Evolutionary conservation across 1,140 invertebrate genomes (phyloP).

Genomic region (Scaptomyza pallida): DNA sequence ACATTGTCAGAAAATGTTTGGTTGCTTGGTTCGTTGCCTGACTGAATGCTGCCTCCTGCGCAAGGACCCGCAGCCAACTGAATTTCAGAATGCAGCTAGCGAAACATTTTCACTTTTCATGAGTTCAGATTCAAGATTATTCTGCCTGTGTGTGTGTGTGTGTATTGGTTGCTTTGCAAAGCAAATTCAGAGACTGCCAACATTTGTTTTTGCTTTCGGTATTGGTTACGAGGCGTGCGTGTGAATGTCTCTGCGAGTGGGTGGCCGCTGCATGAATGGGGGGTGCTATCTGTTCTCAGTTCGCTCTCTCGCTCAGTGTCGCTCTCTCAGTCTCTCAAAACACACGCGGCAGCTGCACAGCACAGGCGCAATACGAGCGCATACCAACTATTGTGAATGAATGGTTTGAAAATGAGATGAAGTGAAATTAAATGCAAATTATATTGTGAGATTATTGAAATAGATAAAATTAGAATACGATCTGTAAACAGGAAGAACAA

Average conservation of each 20-base stretch:
- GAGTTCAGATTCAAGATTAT: constrained; percentile 66
- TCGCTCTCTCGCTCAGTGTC: constrained; percentile 10
- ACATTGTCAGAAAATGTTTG: constrained; percentile 26
- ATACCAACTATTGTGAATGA: constrained; percentile 15
- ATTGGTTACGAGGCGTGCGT: constrained; percentile 36
- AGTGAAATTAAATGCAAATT: background rate
- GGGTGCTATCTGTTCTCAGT: constrained; percentile 11
- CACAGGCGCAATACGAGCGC: constrained; percentile 40
- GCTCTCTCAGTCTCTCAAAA: constrained; percentile 7
- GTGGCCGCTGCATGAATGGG: constrained; percentile 42
- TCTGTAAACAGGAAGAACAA: too few relatives aligned
- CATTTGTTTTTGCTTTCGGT: constrained; percentile 58
- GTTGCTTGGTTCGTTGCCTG: background rate
- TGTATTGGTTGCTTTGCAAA: constrained; percentile 43
- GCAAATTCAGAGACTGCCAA: constrained; percentile 50
- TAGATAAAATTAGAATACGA: too few relatives aligned
- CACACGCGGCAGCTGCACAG: constrained; percentile 47
- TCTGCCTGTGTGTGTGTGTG: constrained; percentile 29
- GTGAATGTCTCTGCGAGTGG: constrained; percentile 40
- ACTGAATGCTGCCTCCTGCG: constrained; percentile 47
- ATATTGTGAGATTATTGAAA: background rate
- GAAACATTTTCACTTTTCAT: constrained; percentile 76
- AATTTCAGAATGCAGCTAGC: constrained; percentile 71
- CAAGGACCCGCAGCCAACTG: constrained; percentile 74
- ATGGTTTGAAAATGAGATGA: constrained; percentile 16